Evolutionary conservation across 1,140 invertebrate genomes (phyloP), one percentile per base, ranked within the genome.

Genomic region (Drosophila teissieri): DNA sequence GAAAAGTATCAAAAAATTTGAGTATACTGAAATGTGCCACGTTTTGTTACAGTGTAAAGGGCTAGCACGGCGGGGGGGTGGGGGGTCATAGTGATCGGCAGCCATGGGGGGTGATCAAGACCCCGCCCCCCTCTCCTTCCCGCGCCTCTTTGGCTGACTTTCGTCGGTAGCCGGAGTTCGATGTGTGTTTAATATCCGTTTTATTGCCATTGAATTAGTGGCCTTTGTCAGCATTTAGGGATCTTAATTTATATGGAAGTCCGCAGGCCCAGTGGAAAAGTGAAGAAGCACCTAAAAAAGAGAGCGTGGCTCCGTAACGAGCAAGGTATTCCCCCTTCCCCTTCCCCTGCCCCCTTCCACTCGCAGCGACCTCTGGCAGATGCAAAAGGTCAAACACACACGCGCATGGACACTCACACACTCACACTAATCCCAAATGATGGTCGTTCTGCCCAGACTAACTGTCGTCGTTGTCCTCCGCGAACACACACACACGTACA

Each of bases 181-280:
- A 88, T 83, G 84, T 88, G 83, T 88, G 84, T 83, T 89, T 88
- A 88, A 89, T 88, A 88, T 83, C 84, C 84, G 80, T 88, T 88
- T 89, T 88, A 88, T 88, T 88, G 83, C 83, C 84, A 63, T 88
- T 89, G 84, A 88, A 88, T 88, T 88, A 88, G 84, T 80, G 84
- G 62, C 84, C 84, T 89, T 89, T 88, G 84, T 88, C 80, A 88
- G 84, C 80, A 63, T 88, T 88, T 89, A 88, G 84, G 84, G 84
- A 88, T 88, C 80, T 88, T 80, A 88, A 88, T 88, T 89, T 83
- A 89, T 89, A 88, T 80, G 75, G 75, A 78, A 54, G 72, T 62
- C 53, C 19, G 19, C 19, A 53, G 53, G 36, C 49, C 12, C 10
- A 14, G 12, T 14, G 14, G 53, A 45, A 39, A 57, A 31, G 19